Conservation (phyloP, 2,888 invertebrate species). For the Melanchra persicariae region DNA sequence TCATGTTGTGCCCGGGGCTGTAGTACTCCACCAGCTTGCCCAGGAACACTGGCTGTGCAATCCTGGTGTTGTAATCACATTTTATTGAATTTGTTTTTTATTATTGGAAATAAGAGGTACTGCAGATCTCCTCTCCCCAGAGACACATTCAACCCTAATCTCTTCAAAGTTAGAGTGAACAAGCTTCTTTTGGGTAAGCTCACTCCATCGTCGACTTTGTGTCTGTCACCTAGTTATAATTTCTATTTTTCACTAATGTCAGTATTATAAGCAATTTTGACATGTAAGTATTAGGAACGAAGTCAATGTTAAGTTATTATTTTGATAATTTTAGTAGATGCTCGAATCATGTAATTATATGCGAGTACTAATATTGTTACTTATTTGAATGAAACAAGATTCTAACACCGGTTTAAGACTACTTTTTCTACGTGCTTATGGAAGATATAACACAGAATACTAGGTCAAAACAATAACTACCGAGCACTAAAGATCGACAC, state of each 20-base stretch:
- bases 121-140: no score
- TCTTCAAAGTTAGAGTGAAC: no score
- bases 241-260: neutral
- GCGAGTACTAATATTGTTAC: neutral
- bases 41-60: conserved; percentile 92
- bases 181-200: no score
- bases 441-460: neutral
- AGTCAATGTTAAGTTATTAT: neutral
- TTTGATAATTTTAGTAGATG: neutral
- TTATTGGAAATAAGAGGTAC: neutral
- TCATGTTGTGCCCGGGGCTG: conserved; percentile 80
- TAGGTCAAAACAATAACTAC: neutral
- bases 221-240: no score
- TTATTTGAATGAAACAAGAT: neutral
- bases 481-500: neutral
- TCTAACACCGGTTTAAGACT: neutral
- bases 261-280: neutral
- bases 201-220: no score
- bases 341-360: neutral
- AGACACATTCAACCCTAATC: no score
- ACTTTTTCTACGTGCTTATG: neutral
- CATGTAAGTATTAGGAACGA: neutral
- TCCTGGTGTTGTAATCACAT: conserved; percentile 80
- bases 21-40: conserved; percentile 92
- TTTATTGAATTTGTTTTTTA: conserved; percentile 19